Evolutionary conservation across 2,888 invertebrate genomes (phyloP).

Genomic region (Andrena minutula): DNA sequence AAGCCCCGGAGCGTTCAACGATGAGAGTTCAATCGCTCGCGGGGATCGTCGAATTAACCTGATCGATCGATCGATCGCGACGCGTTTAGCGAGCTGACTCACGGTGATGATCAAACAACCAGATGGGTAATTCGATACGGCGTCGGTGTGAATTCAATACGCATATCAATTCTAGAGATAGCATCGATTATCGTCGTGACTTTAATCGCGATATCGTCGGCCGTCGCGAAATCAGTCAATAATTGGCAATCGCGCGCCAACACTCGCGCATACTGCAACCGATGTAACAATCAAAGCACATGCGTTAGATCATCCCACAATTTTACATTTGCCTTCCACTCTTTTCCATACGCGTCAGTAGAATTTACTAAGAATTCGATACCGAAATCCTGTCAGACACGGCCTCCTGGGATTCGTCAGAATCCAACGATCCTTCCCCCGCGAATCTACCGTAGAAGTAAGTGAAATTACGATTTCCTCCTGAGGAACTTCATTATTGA

Average conservation of each 20-base stretch:
- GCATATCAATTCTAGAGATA: constrained; percentile 12
- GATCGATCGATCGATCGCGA: not conserved
- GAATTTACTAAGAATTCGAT: not conserved
- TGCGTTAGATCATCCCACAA: not conserved
- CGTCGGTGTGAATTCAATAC: not conserved
- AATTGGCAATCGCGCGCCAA: constrained; percentile 30
- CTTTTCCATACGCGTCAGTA: too few relatives aligned
- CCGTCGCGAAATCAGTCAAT: constrained; percentile 43
- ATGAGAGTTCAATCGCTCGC: not conserved
- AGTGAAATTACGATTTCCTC: not conserved
- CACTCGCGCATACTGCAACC: constrained; percentile 15
- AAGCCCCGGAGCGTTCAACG: not conserved
- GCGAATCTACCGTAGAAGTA: not conserved
- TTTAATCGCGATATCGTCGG: constrained; percentile 30
- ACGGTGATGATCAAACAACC: not conserved
- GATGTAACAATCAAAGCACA: not conserved
- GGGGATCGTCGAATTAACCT: not conserved
- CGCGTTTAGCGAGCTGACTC: not conserved
- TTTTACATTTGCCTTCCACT: not conserved
- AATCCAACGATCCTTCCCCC: too few relatives aligned
- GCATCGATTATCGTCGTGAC: not conserved
- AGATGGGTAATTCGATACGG: not conserved
- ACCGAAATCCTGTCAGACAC: not conserved
- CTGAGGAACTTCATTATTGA: not conserved
- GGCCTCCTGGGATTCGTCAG: not conserved